Conservation (phyloP, 2,888 invertebrate genomes). For the Macaria notata region DNA sequence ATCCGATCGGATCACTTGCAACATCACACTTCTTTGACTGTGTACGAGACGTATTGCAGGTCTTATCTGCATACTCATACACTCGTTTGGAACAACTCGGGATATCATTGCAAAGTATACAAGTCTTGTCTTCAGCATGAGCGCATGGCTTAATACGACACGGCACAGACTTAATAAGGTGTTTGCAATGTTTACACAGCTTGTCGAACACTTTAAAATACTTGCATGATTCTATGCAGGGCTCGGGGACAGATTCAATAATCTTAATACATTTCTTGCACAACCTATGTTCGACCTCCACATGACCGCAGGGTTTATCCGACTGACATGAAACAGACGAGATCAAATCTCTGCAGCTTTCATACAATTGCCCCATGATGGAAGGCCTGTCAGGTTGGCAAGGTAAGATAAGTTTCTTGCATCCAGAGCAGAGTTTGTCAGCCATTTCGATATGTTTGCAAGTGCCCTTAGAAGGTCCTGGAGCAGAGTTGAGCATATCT, state of each 20-base stretch:
- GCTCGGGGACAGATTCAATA: neutral
- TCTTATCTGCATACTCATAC: neutral
- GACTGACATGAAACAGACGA: neutral
- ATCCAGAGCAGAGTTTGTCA: slow-evolving; percentile 1
- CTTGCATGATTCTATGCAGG: neutral
- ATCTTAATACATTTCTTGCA: neutral
- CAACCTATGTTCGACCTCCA: neutral
- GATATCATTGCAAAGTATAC: too few species aligned
- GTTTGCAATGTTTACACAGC: neutral
- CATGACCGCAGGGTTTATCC: neutral
- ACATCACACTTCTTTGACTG: too few species aligned
- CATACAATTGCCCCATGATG: neutral
- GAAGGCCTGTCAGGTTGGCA: neutral
- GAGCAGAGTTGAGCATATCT: slow-evolving; percentile 2
- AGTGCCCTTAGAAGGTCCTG: neutral
- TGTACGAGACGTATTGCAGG: neutral
- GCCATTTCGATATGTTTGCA: slow-evolving; percentile 1
- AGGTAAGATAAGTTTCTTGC: neutral
- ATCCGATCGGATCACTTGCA: too few species aligned
- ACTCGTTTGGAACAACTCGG: neutral
- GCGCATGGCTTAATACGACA: neutral
- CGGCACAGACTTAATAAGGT: neutral
- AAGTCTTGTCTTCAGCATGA: neutral
- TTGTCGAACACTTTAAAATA: slow-evolving; percentile 1
- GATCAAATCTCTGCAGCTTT: neutral